Percentiles rank a stretch among this genome's conserved stretches.
Evolutionary conservation across 2,797 vertebrate genomes (phyloP).

Genomic region (Brotula barbata): DNA sequence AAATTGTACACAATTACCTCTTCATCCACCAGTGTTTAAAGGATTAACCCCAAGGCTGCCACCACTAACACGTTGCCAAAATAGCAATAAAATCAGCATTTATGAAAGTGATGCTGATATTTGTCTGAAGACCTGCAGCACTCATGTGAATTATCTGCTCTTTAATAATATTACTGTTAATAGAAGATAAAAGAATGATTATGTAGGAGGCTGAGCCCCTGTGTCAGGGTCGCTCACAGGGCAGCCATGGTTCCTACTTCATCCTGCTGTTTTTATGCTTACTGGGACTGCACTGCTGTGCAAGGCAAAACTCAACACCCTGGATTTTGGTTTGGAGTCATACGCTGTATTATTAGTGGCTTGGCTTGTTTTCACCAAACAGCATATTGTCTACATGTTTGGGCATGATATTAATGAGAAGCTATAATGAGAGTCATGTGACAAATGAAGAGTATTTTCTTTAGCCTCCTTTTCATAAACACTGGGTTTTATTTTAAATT

Average conservation of each 20-base stretch:
- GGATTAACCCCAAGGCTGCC: too few species aligned
- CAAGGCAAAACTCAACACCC: conserved; percentile 3
- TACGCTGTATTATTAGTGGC: conserved; percentile 23
- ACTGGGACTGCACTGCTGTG: conserved; percentile 7
- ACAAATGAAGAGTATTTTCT: conserved; percentile 2
- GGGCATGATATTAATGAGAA: conserved; percentile 10
- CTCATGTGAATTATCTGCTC: background rate
- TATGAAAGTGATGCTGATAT: background rate
- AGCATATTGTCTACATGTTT: conserved; percentile 1
- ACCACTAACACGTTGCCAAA: too few species aligned
- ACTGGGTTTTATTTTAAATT: too few species aligned
- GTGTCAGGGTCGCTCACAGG: background rate
- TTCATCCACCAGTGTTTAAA: too few species aligned
- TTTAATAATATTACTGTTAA: background rate
- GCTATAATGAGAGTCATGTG: background rate
- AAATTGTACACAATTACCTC: too few species aligned
- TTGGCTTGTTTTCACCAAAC: conserved; percentile 17
- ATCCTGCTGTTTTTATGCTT: conserved; percentile 10
- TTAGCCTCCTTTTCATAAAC: too few species aligned
- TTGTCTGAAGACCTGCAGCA: conserved; percentile 4
- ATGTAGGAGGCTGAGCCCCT: too few species aligned
- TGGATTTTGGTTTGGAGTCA: conserved; percentile 17
- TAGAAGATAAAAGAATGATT: background rate
- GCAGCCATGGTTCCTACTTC: background rate
- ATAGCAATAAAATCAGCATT: too few species aligned